These are phyloP conservation scores for Plecturocebus donacophilus DNA, from an alignment of 2,113 vertebrate species.

Conservation along the genomic window DNA sequence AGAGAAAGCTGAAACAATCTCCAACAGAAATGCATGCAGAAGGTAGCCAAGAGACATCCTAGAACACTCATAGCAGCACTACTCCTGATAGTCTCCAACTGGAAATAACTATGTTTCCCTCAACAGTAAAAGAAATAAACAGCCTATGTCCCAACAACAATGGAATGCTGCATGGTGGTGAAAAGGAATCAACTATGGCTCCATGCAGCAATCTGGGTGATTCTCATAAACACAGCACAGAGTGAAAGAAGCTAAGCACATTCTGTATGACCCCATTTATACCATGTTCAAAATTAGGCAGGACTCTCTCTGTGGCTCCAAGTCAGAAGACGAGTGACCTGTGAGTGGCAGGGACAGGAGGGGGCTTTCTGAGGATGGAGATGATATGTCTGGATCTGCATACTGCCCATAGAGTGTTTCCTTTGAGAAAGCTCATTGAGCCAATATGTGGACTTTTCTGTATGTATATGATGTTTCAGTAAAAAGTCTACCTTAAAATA, in stretches of 20 bases:
- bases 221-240: fast-evolving
- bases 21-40: fast-evolving
- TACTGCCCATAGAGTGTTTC: fast-evolving
- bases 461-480: background rate
- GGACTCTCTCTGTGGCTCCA: fast-evolving
- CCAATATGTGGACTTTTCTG: background rate
- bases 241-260: fast-evolving
- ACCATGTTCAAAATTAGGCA: fast-evolving
- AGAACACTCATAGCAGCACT: background rate
- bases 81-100: fast-evolving
- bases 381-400: fast-evolving
- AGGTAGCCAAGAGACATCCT: background rate
- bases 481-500: background rate
- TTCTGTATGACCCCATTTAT: fast-evolving
- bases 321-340: fast-evolving
- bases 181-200: fast-evolving
- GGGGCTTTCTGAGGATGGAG: background rate
- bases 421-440: background rate
- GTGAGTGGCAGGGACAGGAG: fast-evolving
- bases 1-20: background rate
- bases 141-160: fast-evolving
- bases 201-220: fast-evolving
- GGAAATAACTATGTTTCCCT: background rate
- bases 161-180: fast-evolving
- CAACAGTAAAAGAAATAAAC: fast-evolving